Evolutionary conservation across 1,140 invertebrate species (phyloP), one percentile per base, ranked within the genome.

Genomic region (Drosophila orosa): DNA sequence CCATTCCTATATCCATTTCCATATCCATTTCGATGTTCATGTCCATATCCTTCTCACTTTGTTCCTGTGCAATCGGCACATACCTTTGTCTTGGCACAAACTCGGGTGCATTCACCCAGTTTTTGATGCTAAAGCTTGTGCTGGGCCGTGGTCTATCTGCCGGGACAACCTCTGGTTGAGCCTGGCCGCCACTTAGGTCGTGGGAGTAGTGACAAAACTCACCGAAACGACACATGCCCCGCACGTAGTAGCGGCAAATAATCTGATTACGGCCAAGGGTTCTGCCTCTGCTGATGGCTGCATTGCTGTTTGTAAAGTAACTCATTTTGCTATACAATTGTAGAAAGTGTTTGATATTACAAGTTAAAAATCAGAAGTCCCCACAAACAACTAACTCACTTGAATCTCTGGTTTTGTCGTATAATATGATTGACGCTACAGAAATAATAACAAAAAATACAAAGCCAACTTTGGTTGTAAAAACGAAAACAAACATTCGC

Each of bases 191-290:
- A 54, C 42, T 74, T 7, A 90, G 81, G 56, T 93, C 93, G 91
- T 95, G 95, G 22, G 93, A 93, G 89, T 94, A 95, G 45, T 92
- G 92, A 83, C 95, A 96, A 35, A 93, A 92, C 37, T 90, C 91
- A 3, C 94, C 95, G 62, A 94, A 93, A 4, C 93, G 92, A 77
- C 95, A 96, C 39, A 93, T 90, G 45, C 94, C 94, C 90, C 80
- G 63, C 25, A 78, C 52, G 66, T 86, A 91, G 59, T 86, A 92
- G 25, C 87, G 83, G 71, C 91, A 92, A 33, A 91, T 62, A 5
- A 78, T 73, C 59, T 91, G 82, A 65, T 83, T 90, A 9, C 74
- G 80, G 33, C 85, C 66, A 68, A 74, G 69, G 19, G 73, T 29
- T 59, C 50, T 58, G 66, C 37, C 58, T 44, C 68, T 56, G 42